phyloP scores from a whole-genome alignment of 1,140 invertebrate genomes.

The Zophobas morio region DNA sequence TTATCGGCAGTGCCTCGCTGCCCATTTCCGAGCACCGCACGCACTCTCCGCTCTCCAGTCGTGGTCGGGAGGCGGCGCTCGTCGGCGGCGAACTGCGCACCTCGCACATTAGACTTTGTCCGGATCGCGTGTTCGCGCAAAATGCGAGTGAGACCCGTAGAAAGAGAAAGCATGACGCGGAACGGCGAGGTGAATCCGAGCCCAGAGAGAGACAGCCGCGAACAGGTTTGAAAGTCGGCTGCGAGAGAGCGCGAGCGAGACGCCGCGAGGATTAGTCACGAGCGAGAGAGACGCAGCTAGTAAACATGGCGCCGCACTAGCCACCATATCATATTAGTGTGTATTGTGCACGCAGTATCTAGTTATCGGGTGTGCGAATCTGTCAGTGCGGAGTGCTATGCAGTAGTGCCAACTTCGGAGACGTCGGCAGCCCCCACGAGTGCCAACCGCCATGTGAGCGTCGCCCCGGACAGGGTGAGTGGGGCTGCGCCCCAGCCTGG shows the following conservation, averaged over 20 bases:
- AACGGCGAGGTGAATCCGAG: slow-evolving; percentile 62
- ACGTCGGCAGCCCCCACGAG: slow-evolving; percentile 11
- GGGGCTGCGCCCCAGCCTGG: slow-evolving; percentile 55
- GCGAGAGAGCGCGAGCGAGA: slow-evolving; percentile 60
- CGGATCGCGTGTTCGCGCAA: slow-evolving; percentile 56
- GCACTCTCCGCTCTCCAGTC: too few relatives aligned
- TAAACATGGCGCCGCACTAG: slow-evolving; percentile 67
- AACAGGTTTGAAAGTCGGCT: slow-evolving; percentile 66
- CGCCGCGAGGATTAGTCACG: slow-evolving; percentile 47
- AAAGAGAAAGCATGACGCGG: slow-evolving; percentile 59
- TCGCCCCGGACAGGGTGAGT: slow-evolving; percentile 35
- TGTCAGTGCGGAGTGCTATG: slow-evolving; percentile 44
- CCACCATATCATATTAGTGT: slow-evolving; percentile 66
- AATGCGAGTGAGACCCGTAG: slow-evolving; percentile 54
- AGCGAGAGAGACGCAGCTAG: slow-evolving; percentile 60
- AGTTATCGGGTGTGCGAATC: slow-evolving; percentile 59
- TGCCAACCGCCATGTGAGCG: slow-evolving; percentile 33
- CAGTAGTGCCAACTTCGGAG: slow-evolving; percentile 53
- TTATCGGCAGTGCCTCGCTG: not conserved
- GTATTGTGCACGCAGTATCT: slow-evolving; percentile 61
- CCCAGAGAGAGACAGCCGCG: slow-evolving; percentile 59
- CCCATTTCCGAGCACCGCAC: not conserved
- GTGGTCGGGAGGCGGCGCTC: not conserved
- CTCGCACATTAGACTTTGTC: slow-evolving; percentile 58
- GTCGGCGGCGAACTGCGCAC: not conserved